Evolutionary conservation across 2,113 vertebrate species (phyloP).

Genomic region (Oryzias celebensis): DNA sequence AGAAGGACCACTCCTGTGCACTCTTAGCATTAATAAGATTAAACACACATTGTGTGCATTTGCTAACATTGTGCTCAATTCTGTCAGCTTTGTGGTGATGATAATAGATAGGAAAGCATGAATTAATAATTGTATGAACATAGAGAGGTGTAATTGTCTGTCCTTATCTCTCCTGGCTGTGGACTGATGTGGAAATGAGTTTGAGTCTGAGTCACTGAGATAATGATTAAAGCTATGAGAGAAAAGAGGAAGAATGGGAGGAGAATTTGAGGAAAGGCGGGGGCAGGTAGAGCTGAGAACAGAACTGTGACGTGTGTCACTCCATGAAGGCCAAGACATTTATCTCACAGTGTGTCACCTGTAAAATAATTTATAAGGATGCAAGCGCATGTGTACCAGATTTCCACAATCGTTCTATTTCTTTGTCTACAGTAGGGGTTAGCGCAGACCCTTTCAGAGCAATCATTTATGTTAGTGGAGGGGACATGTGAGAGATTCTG

Average conservation of each 20-base stretch:
- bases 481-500: not conserved
- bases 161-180: constrained; percentile 50
- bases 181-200: constrained; percentile 64
- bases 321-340: constrained; percentile 14
- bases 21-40: constrained; percentile 33
- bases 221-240: constrained; percentile 52
- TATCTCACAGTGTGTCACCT: constrained; percentile 31
- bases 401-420: too few relatives aligned
- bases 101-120: constrained; percentile 55
- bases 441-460: not conserved
- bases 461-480: constrained; percentile 3
- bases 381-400: constrained; percentile 9
- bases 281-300: constrained; percentile 34
- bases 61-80: constrained; percentile 35
- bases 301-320: constrained; percentile 20
- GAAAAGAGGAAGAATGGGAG: constrained; percentile 13
- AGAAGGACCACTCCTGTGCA: constrained; percentile 6
- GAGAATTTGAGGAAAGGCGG: not conserved
- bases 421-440: not conserved
- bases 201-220: constrained; percentile 55
- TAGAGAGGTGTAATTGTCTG: constrained; percentile 59
- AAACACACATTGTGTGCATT: constrained; percentile 50
- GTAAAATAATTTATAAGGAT: constrained; percentile 29
- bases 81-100: constrained; percentile 47
- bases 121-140: constrained; percentile 72